Evolutionary conservation across 1,140 invertebrate genomes (phyloP).

Genomic region (Hydropsyche tenuis): DNA sequence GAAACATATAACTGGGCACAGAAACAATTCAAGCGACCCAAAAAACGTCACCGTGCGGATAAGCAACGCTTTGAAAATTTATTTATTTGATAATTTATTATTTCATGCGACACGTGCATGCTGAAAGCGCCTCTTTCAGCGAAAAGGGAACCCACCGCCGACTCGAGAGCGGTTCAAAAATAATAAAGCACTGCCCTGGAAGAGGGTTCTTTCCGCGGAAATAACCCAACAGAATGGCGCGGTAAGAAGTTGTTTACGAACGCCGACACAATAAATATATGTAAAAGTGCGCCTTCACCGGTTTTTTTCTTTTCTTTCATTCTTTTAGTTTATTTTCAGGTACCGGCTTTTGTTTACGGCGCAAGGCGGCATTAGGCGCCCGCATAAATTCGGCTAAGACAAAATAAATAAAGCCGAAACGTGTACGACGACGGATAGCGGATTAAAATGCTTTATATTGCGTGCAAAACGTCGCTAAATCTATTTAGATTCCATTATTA

Average conservation of each 20-base stretch:
- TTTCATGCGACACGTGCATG: too few species aligned
- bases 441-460: conserved; percentile 3
- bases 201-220: background rate
- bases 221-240: conserved; percentile 4
- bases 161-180: conserved; percentile 14
- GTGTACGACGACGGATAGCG: conserved; percentile 5
- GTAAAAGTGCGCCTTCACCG: conserved; percentile 39
- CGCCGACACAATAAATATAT: conserved; percentile 36
- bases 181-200: conserved; percentile 20
- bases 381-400: conserved; percentile 31
- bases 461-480: background rate
- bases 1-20: too few species aligned
- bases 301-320: conserved; percentile 22
- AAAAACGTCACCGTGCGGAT: too few species aligned
- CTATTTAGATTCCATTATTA: too few species aligned
- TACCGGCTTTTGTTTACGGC: conserved; percentile 8
- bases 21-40: too few species aligned
- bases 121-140: too few species aligned
- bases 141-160: too few species aligned
- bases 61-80: too few species aligned
- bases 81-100: too few species aligned
- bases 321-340: conserved; percentile 19
- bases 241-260: conserved; percentile 38
- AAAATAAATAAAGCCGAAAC: conserved; percentile 30
- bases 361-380: conserved; percentile 8